Conservation (phyloP, 2,113 vertebrate genomes). For the Caretta caretta region DNA sequence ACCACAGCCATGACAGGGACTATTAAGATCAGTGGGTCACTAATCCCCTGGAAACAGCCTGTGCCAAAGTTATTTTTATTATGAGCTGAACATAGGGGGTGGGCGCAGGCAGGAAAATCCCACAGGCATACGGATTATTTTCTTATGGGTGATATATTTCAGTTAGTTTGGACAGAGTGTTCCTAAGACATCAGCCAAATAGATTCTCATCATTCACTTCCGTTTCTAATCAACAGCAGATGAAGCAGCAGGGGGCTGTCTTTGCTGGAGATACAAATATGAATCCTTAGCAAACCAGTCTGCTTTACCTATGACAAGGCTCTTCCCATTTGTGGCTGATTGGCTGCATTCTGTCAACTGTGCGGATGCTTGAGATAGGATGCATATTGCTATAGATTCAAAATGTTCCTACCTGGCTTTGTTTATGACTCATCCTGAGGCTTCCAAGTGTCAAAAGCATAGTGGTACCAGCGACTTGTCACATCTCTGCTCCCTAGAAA, state of each 20-base stretch:
- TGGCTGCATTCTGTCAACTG: neutral
- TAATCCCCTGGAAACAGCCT: neutral
- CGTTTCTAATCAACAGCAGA: neutral
- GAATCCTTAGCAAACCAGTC: neutral
- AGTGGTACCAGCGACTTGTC: neutral
- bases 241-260: neutral
- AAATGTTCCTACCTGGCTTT: neutral
- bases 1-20: neutral
- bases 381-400: neutral
- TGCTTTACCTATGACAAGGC: neutral
- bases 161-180: neutral
- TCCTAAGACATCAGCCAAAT: neutral
- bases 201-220: neutral
- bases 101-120: neutral
- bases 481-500: neutral
- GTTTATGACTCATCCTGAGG: neutral
- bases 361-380: neutral
- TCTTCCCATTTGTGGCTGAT: neutral
- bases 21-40: neutral
- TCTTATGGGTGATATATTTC: neutral
- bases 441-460: neutral
- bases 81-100: neutral
- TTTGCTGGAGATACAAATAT: neutral
- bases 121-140: neutral
- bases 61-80: neutral